phyloP scores from a whole-genome alignment of 2,888 invertebrate species.

The Tachina grossa region DNA sequence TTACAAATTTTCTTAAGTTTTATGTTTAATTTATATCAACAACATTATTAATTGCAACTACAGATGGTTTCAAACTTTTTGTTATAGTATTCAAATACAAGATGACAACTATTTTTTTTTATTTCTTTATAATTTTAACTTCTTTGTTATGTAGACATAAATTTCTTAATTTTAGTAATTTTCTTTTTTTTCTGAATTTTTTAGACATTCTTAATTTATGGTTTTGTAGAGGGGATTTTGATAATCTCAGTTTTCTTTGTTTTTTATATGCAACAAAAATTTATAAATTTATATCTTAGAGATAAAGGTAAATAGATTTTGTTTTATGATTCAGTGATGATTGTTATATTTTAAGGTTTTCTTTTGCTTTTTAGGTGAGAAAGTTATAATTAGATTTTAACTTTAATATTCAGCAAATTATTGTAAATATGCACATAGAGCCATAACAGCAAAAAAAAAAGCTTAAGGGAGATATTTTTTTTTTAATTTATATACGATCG shows the following conservation, averaged over 20 bases:
- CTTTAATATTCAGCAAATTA: conserved; percentile 12
- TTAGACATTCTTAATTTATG: conserved; percentile 21
- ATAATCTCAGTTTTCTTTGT: conserved; percentile 56
- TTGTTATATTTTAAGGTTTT: conserved; percentile 32
- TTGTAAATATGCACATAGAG: background rate
- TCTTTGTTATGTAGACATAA: conserved; percentile 46
- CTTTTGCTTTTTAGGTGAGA: conserved; percentile 23
- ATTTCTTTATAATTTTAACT: background rate
- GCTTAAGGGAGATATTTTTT: too few relatives aligned
- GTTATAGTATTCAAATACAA: conserved; percentile 48
- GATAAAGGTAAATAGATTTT: conserved; percentile 57
- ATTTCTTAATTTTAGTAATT: conserved; percentile 12
- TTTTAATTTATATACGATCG: too few relatives aligned
- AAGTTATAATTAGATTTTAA: background rate
- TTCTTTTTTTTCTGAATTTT: conserved; percentile 18
- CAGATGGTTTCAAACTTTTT: conserved; percentile 42
- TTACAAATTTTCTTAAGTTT: conserved; percentile 20
- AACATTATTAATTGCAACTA: conserved; percentile 65
- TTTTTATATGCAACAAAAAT: conserved; percentile 55
- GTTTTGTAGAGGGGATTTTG: conserved; percentile 31
- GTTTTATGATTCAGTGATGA: conserved; percentile 33
- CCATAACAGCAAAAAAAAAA: background rate
- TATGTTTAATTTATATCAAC: conserved; percentile 46
- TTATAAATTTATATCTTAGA: conserved; percentile 49
- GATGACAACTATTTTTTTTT: conserved; percentile 34